Evolutionary conservation across 2,888 invertebrate genomes (phyloP), one percentile per base, ranked within the genome.

Genomic region (Xestia sexstrigata): DNA sequence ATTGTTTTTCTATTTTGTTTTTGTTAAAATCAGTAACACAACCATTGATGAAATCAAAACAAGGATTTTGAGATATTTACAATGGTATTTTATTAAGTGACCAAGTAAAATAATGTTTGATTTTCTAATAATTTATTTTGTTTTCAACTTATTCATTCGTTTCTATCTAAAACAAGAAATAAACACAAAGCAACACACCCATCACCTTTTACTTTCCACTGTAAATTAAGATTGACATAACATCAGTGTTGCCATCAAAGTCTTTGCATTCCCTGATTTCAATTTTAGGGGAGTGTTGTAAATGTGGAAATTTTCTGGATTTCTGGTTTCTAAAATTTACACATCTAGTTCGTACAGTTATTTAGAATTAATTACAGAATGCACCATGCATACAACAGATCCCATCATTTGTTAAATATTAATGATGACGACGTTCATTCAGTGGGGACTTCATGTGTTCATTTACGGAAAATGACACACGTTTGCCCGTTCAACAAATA

Each of bases 131-230:
- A 66, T 65, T 62, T 62, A 76, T 79, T 81, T 79, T 85, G 78
- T 76, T 83, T 82, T 72, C 75, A 79, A 79, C 87, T 88, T 86
- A 89, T 87, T 87, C 87, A 68, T 85, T 88, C 83, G 81, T 87
- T 90, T 90, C 87, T 90, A 90, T 90, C 88, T 86, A 87, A 86
- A 87, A 84, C 84, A 86, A 82, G 90, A 93, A 91, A 90, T 90
- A 91, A 94, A 94, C 90, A 93, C 90, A 93, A 94, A 94, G 93
- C 93, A 93, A 94, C 95, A 96, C 96, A 95, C 95, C 96, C 96
- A 94, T 91, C 93, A 77, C 93, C 93, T 92, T 92, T 92, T 93
- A 94, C 94, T 94, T 94, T 94, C 92, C 92, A 94, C 94, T 94
- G 92, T 93, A 94, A 94, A 93, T 93, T 88, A 93, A 92, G 84